phyloP scores from a whole-genome alignment of 2,113 vertebrate genomes.

The Perccottus glenii region DNA sequence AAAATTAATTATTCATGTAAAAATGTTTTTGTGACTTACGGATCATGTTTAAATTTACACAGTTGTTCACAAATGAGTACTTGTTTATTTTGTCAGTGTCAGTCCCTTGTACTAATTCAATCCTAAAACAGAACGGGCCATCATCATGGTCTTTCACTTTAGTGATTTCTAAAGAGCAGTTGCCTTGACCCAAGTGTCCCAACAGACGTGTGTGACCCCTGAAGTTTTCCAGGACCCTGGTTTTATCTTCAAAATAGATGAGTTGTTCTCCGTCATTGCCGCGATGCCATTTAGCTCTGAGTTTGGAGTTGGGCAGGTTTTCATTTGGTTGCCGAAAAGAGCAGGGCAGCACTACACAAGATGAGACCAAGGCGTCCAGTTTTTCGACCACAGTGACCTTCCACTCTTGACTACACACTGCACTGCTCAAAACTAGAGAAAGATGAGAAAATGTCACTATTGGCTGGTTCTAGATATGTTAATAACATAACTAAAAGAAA shows the following conservation, averaged over 20 bases:
- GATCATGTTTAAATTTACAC: conserved; percentile 27
- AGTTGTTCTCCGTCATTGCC: fast-evolving
- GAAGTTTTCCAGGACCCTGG: conserved; percentile 17
- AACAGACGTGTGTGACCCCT: conserved; percentile 50
- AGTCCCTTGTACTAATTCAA: conserved; percentile 13
- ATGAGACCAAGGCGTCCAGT: conserved; percentile 34
- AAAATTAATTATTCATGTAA: too few species aligned
- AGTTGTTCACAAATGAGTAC: conserved; percentile 56
- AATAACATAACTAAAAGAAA: background rate
- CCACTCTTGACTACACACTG: conserved; percentile 45
- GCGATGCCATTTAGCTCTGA: conserved; percentile 59
- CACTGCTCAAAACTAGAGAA: conserved; percentile 27
- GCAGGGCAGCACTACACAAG: conserved; percentile 73
- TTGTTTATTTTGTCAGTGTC: background rate
- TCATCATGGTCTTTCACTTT: conserved; percentile 49
- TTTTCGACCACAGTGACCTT: background rate
- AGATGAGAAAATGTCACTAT: background rate
- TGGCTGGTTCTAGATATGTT: background rate
- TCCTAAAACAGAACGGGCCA: conserved; percentile 69
- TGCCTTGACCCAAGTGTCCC: conserved; percentile 41
- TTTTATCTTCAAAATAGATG: background rate
- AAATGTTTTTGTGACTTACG: conserved; percentile 34
- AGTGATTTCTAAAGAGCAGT: conserved; percentile 71
- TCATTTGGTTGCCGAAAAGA: conserved; percentile 46
- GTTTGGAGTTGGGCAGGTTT: conserved; percentile 14